These are phyloP conservation scores for Pogonophryne albipinna DNA, from an alignment of 2,797 vertebrate species.

Conservation along the genomic window DNA sequence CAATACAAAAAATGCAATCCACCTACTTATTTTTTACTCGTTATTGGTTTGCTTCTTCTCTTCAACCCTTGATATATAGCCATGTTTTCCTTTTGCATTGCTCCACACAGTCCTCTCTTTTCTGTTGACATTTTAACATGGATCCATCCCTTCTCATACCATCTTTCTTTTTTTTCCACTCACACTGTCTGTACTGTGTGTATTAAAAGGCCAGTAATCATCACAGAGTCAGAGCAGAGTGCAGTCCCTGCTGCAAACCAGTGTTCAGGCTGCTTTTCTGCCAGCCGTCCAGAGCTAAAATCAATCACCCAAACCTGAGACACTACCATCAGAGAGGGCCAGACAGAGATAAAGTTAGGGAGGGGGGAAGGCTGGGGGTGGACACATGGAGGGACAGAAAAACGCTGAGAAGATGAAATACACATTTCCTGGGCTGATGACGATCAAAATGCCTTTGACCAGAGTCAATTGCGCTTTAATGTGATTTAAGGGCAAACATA, in stretches of 20 bases:
- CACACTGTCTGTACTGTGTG: slow-evolving; percentile 56
- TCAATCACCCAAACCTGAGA: slow-evolving; percentile 80
- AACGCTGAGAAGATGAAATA: slow-evolving; percentile 45
- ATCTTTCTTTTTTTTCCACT: slow-evolving; percentile 27
- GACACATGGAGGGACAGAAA: slow-evolving; percentile 50
- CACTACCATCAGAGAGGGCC: slow-evolving; percentile 66
- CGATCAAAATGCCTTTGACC: slow-evolving; percentile 36
- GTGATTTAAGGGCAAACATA: slow-evolving; percentile 23
- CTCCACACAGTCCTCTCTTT: not conserved
- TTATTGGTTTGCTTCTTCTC: slow-evolving; percentile 19
- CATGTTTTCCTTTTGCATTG: not conserved
- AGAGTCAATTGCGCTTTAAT: slow-evolving; percentile 10
- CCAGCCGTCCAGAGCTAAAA: slow-evolving; percentile 73
- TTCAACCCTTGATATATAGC: not conserved
- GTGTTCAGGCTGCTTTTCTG: slow-evolving; percentile 62
- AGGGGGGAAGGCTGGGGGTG: slow-evolving; percentile 39
- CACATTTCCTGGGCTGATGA: slow-evolving; percentile 40
- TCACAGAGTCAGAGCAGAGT: slow-evolving; percentile 70
- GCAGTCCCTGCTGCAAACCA: slow-evolving; percentile 65
- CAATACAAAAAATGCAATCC: slow-evolving; percentile 34
- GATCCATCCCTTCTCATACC: slow-evolving; percentile 20
- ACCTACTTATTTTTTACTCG: slow-evolving; percentile 32
- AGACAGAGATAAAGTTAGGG: slow-evolving; percentile 32
- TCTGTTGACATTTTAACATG: slow-evolving; percentile 26
- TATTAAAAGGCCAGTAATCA: slow-evolving; percentile 79